Evolutionary conservation across 2,888 invertebrate genomes (phyloP).

Genomic region (Ophion obscuratus): DNA sequence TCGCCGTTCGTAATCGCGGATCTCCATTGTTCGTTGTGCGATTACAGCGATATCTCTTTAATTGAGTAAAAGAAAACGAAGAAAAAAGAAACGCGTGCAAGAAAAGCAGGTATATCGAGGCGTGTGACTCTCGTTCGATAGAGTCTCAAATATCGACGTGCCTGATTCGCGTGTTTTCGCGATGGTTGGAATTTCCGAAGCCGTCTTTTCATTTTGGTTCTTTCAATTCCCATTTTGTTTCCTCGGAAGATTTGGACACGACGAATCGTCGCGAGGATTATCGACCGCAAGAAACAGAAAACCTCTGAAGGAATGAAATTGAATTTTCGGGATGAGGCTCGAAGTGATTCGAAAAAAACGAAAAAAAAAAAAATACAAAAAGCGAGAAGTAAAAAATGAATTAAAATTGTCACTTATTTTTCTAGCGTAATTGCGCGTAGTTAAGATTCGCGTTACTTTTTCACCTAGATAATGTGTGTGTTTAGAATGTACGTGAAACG

Average conservation of each 20-base stretch:
- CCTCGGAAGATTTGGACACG: not conserved
- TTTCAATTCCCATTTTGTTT: not conserved
- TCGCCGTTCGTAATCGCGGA: slow-evolving; percentile 20
- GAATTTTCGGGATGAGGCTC: slow-evolving; percentile 7
- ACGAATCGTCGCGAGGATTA: not conserved
- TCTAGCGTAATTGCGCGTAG: slow-evolving; percentile 61
- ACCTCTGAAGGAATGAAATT: not conserved
- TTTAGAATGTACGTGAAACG: slow-evolving; percentile 50
- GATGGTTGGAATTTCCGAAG: not conserved
- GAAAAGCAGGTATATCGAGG: not conserved
- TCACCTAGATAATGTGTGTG: slow-evolving; percentile 65
- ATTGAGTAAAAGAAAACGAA: not conserved
- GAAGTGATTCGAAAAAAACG: slow-evolving; percentile 13
- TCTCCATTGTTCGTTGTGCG: slow-evolving; percentile 34
- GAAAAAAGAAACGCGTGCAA: not conserved
- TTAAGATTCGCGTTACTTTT: slow-evolving; percentile 66
- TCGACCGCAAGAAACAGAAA: not conserved
- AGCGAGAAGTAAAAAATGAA: slow-evolving; percentile 14
- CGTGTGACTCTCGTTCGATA: not conserved
- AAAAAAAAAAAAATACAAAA: slow-evolving; percentile 28
- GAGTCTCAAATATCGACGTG: not conserved
- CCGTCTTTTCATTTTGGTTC: not conserved
- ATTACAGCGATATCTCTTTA: not conserved
- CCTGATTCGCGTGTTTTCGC: not conserved
- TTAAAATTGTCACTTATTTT: slow-evolving; percentile 61